Percentiles rank a stretch among this genome's conserved stretches.
Evolutionary conservation across 1,140 invertebrate genomes (phyloP).

Genomic region (Aplysia californica): DNA sequence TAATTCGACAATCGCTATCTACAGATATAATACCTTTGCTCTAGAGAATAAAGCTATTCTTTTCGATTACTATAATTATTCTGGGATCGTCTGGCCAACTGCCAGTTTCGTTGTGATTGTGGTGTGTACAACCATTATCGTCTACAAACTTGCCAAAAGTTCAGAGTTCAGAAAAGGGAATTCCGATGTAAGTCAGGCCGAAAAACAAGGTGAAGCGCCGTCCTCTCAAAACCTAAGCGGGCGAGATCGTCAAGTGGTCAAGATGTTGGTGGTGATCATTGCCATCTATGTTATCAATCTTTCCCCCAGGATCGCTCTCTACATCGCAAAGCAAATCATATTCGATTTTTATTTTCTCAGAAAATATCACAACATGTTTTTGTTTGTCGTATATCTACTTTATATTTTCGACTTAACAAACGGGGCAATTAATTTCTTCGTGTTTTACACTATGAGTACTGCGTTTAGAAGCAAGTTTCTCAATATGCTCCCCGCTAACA

Average conservation of each 20-base stretch:
- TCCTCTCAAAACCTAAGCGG: neutral
- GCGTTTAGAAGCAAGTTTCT: neutral
- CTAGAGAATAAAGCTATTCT: neutral
- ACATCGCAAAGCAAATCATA: neutral
- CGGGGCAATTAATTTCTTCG: neutral
- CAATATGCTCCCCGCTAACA: no score
- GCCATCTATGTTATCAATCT: neutral
- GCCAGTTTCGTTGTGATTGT: neutral
- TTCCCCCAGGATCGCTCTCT: neutral
- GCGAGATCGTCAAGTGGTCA: constrained; percentile 1
- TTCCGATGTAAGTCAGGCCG: neutral
- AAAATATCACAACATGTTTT: neutral
- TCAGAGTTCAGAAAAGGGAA: neutral
- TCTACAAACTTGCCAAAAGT: neutral
- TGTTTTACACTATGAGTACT: neutral
- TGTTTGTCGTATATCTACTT: neutral
- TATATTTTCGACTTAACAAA: neutral
- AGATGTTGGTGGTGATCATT: constrained; percentile 6
- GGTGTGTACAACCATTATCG: neutral
- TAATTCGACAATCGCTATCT: neutral
- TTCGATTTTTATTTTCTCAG: constrained; percentile 8
- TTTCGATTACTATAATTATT: constrained; percentile 5
- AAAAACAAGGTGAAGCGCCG: neutral
- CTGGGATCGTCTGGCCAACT: constrained; percentile 1
- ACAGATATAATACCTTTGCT: neutral